Evolutionary conservation across 2,888 invertebrate species (phyloP).

Genomic region (Acanthoscelides obtectus): DNA sequence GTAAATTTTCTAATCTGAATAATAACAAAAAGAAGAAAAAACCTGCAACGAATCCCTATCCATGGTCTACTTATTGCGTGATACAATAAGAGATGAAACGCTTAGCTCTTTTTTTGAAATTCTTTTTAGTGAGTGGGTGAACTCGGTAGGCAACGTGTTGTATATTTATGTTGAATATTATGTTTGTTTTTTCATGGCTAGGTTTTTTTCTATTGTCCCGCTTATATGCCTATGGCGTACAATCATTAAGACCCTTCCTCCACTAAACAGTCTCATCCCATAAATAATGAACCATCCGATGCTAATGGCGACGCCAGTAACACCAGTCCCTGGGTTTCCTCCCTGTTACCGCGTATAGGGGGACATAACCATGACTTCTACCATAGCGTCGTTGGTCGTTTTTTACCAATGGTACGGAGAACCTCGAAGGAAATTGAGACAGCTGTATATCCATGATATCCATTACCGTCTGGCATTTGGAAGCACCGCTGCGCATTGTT

Average conservation of each 20-base stretch:
- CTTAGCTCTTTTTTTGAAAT: too few species aligned
- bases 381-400: not conserved
- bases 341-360: not conserved
- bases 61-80: too few species aligned
- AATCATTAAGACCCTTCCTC: not conserved
- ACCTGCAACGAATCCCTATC: too few species aligned
- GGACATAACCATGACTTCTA: too few species aligned
- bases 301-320: not conserved
- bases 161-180: too few species aligned
- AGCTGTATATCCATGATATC: constrained; percentile 36
- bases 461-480: constrained; percentile 16
- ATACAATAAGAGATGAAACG: too few species aligned
- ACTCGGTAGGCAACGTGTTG: too few species aligned
- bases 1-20: too few species aligned
- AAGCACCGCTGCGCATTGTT: constrained; percentile 34
- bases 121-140: too few species aligned
- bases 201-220: too few species aligned
- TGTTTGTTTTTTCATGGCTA: too few species aligned
- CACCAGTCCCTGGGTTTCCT: not conserved
- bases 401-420: not conserved
- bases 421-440: constrained; percentile 34
- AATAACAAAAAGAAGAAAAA: too few species aligned
- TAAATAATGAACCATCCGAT: not conserved
- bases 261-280: not conserved
- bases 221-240: not conserved